Evolutionary conservation across 2,113 vertebrate species (phyloP), one percentile per base, ranked within the genome.

Genomic region (Hydrolagus affinis): DNA sequence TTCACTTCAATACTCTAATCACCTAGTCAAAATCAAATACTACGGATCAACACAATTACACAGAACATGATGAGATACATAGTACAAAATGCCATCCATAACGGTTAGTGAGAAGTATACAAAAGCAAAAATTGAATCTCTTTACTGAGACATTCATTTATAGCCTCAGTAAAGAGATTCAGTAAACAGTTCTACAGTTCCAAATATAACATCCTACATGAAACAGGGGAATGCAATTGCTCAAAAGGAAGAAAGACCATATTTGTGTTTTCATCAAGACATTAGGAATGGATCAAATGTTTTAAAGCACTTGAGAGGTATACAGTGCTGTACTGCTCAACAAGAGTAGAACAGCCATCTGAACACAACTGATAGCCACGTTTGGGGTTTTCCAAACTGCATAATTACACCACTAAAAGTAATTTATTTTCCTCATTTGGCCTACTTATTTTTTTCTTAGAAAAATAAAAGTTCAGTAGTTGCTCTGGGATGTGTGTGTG

Each of bases 41-140:
- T 44, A 44, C 44, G 6, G 44, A 44, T 44, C 2, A 1, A 44
- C 44, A 44, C 44, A 44, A 44, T 44, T 44, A 6, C 6, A 44
- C 62, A 7, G n/a, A 9, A 59, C 70, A 44, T 74, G 1, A 56
- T 12, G 62, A 60, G 28, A 62, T 64, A 80, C 23, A 80, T 1
- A 80, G n/a, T 8, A 76, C 44, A 75, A 76, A 57, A 9, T 64
- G 76, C 59, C 60, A 62, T 12, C n/a, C n/a, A 78, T n/a, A 78
- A 60, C 14, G 62, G 25, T 15, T 25, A 30, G 12, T 80, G 23
- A 15, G 62, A 62, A 23, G n/a, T 28, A 62, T n/a, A 8, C 12
- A 60, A 80, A 78, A 60, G 15, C 4, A 44, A 19, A 14, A 80
- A 64, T 60, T 21, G 59, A 25, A 62, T 57, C 19, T 25, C 76